Evolutionary conservation across 2,797 vertebrate genomes (phyloP).

Genomic region (Macrochelys suwanniensis): DNA sequence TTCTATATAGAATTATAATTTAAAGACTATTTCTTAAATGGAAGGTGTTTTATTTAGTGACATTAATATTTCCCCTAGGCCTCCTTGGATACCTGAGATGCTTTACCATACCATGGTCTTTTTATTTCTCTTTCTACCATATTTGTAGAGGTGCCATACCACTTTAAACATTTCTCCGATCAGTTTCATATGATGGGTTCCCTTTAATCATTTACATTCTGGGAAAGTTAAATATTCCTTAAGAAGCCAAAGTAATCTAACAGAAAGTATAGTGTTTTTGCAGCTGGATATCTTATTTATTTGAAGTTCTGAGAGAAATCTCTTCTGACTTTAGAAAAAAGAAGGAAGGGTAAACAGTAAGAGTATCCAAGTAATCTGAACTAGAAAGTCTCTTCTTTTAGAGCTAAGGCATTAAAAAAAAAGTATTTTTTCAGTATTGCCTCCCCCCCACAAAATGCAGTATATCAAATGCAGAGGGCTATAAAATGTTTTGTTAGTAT

Average conservation of each 20-base stretch:
- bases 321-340: conserved; percentile 88
- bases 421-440: conserved; percentile 85
- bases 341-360: conserved; percentile 86
- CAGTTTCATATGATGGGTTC: conserved; percentile 75
- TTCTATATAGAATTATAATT: conserved; percentile 32
- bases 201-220: conserved; percentile 84
- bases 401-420: conserved; percentile 83
- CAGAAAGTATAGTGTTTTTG: conserved; percentile 91
- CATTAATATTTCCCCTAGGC: conserved; percentile 19
- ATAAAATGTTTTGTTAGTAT: conserved; percentile 76
- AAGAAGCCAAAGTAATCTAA: conserved; percentile 84
- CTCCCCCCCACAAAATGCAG: conserved; percentile 79
- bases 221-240: conserved; percentile 84
- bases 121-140: conserved; percentile 40
- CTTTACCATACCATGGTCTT: conserved; percentile 34
- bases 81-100: conserved; percentile 31
- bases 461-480: conserved; percentile 83
- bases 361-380: conserved; percentile 87
- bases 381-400: conserved; percentile 85
- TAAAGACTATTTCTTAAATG: conserved; percentile 45
- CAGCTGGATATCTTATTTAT: conserved; percentile 96
- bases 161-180: conserved; percentile 78
- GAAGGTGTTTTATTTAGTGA: conserved; percentile 20
- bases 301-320: conserved; percentile 90
- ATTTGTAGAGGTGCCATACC: conserved; percentile 63